Conservation (phyloP, 2,888 invertebrate genomes). For the Drosophila falleni region DNA sequence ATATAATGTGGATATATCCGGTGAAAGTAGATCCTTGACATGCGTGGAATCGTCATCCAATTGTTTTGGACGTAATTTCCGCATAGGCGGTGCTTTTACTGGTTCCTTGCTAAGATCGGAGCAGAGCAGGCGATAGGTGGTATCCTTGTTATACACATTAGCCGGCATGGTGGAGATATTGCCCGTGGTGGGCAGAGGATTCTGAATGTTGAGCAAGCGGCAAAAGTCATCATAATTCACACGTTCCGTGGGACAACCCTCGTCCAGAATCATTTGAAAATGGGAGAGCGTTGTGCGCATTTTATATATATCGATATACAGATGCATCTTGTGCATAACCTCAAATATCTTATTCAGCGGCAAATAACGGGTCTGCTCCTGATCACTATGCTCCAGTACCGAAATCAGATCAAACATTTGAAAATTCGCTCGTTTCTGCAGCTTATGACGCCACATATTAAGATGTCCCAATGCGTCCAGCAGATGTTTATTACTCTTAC, state of each 20-base stretch:
- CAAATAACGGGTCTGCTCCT: conserved; percentile 55
- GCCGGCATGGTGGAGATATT: conserved; percentile 45
- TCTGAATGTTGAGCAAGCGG: conserved; percentile 62
- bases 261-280: conserved; percentile 66
- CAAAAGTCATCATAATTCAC: conserved; percentile 69
- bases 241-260: conserved; percentile 54
- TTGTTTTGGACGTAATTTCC: not conserved
- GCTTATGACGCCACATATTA: conserved; percentile 65
- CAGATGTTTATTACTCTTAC: conserved; percentile 44
- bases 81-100: conserved; percentile 1
- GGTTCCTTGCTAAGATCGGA: conserved; percentile 60
- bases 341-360: conserved; percentile 56
- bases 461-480: conserved; percentile 66
- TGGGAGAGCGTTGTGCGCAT: conserved; percentile 55
- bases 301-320: conserved; percentile 61
- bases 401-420: conserved; percentile 65
- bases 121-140: conserved; percentile 79
- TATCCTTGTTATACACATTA: conserved; percentile 63
- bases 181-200: conserved; percentile 64
- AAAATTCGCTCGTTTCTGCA: conserved; percentile 64
- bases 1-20: conserved; percentile 58
- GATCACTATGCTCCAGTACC: conserved; percentile 61
- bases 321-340: conserved; percentile 51
- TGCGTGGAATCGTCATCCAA: conserved; percentile 44
- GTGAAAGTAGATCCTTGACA: conserved; percentile 70